phyloP scores from a whole-genome alignment of 2,888 invertebrate species.

The Empis stercorea region DNA sequence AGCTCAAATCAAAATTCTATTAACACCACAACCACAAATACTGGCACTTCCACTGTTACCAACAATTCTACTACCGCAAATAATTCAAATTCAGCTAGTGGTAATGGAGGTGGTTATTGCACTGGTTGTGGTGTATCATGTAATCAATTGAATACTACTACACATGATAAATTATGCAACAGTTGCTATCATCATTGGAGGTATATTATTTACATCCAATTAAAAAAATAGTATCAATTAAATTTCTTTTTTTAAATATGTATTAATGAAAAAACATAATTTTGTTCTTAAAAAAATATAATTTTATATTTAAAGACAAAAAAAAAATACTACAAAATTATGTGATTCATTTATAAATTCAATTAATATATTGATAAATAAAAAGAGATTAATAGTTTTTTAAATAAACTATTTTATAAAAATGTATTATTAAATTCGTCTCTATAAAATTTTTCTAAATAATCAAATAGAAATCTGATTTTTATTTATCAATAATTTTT shows the following conservation, averaged over 20 bases:
- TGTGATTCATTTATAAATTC: too few relatives aligned
- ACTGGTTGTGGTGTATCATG: constrained; percentile 58
- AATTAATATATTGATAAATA: too few relatives aligned
- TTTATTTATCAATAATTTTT: not conserved
- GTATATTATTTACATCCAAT: constrained; percentile 38
- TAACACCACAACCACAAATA: constrained; percentile 9
- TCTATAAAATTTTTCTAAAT: too few relatives aligned
- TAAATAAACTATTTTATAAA: not conserved
- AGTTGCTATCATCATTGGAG: constrained; percentile 80
- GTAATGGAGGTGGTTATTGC: constrained; percentile 27
- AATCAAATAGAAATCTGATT: not conserved
- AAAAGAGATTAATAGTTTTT: too few relatives aligned
- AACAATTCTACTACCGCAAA: constrained; percentile 8
- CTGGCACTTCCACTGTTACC: constrained; percentile 9
- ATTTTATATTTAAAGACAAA: too few relatives aligned
- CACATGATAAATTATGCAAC: constrained; percentile 67
- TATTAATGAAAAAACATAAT: constrained; percentile 1
- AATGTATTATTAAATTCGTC: not conserved
- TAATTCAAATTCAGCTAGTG: constrained; percentile 10
- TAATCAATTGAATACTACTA: constrained; percentile 58
- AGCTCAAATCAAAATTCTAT: not conserved
- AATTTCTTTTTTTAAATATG: not conserved
- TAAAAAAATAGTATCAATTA: not conserved
- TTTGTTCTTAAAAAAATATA: not conserved
- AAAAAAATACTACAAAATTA: too few relatives aligned